Conservation (phyloP, 1,140 invertebrate genomes). For the Drosophila virilis region DNA sequence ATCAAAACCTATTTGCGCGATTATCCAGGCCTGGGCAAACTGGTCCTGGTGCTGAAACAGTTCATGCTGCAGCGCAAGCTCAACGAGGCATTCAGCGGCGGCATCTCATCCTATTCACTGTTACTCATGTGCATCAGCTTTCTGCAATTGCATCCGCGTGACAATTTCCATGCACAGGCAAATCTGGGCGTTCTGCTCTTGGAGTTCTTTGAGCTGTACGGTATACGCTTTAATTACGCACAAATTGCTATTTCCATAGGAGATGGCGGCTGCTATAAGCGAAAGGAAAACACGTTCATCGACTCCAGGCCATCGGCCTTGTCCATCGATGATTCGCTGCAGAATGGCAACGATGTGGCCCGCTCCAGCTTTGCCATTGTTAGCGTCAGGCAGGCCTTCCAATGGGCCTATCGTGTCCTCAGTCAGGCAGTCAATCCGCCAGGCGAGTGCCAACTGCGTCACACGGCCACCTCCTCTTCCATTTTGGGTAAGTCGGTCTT, state of each 20-base stretch:
- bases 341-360: slow-evolving; percentile 96
- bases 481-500: slow-evolving; percentile 42
- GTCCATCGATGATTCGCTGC: slow-evolving; percentile 98
- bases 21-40: slow-evolving; percentile 93
- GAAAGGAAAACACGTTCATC: slow-evolving; percentile 94
- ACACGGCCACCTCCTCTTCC: slow-evolving; percentile 16
- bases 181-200: slow-evolving; percentile 97
- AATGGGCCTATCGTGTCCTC: slow-evolving; percentile 95
- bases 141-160: slow-evolving; percentile 89
- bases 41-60: slow-evolving; percentile 98
- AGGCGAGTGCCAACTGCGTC: not conserved
- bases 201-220: slow-evolving; percentile 98
- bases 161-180: slow-evolving; percentile 86
- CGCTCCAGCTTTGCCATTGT: slow-evolving; percentile 95
- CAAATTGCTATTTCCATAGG: slow-evolving; percentile 96
- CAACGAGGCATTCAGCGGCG: slow-evolving; percentile 98
- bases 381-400: slow-evolving; percentile 96
- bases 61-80: slow-evolving; percentile 97
- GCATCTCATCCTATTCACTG: slow-evolving; percentile 98
- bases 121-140: slow-evolving; percentile 99
- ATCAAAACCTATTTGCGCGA: slow-evolving; percentile 92
- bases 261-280: slow-evolving; percentile 95
- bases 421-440: slow-evolving; percentile 90
- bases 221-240: slow-evolving; percentile 97
- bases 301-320: slow-evolving; percentile 94